Evolutionary conservation across 2,797 vertebrate species (phyloP).

Genomic region (Notamacropus eugenii): DNA sequence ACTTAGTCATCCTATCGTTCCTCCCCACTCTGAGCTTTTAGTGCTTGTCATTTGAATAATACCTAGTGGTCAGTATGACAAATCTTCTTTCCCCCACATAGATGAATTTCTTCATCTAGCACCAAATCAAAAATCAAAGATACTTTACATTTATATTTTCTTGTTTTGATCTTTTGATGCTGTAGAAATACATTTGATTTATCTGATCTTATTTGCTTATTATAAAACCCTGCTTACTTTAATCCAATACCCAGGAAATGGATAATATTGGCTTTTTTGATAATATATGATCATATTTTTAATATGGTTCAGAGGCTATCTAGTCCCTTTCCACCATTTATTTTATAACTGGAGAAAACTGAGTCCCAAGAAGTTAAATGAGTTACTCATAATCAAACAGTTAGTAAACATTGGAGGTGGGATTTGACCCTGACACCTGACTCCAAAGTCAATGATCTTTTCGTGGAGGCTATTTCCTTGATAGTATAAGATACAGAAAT

Average conservation of each 20-base stretch:
- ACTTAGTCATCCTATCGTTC: neutral
- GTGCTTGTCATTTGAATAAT: constrained; percentile 7
- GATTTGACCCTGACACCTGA: neutral
- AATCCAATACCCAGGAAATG: neutral
- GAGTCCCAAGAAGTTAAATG: neutral
- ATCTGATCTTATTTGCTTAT: neutral
- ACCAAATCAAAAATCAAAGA: constrained; percentile 11
- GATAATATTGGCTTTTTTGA: neutral
- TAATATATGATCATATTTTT: neutral
- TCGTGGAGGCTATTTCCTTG: neutral
- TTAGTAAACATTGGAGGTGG: neutral
- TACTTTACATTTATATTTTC: constrained; percentile 21
- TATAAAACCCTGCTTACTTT: constrained; percentile 21
- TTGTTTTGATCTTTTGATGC: neutral
- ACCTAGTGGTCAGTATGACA: constrained; percentile 37
- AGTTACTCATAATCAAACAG: neutral
- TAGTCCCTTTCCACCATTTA: neutral
- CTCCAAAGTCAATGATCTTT: neutral
- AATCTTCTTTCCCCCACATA: neutral
- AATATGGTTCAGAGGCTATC: neutral
- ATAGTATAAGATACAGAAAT: neutral
- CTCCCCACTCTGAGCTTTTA: neutral
- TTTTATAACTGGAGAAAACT: neutral
- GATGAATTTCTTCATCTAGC: neutral
- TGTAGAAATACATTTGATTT: constrained; percentile 24